Conservation (phyloP, 2,113 vertebrate species). For the Antigone vipio region DNA sequence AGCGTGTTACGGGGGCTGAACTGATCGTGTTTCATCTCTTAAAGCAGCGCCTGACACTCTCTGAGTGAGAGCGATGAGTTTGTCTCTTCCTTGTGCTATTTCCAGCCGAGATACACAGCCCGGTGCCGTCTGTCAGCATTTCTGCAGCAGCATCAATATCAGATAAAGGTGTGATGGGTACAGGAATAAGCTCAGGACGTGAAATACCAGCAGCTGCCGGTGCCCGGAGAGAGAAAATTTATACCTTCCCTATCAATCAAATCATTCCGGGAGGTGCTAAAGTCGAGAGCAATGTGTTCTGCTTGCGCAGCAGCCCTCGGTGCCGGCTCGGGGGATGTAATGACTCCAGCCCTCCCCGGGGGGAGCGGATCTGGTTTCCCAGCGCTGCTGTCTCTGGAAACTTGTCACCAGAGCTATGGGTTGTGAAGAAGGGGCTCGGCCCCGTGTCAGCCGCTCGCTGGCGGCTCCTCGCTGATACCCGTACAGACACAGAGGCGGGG, state of each 20-base stretch:
- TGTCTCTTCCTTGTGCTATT: background rate
- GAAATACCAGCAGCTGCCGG: background rate
- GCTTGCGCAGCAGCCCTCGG: rapidly evolving
- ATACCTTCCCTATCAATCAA: background rate
- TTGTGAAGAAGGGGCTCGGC: background rate
- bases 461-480: background rate
- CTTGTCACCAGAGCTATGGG: background rate
- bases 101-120: background rate
- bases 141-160: background rate
- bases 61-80: background rate
- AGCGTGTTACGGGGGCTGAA: background rate
- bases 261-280: background rate
- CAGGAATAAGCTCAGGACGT: background rate
- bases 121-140: background rate
- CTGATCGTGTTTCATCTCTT: rapidly evolving
- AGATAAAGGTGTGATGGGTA: background rate
- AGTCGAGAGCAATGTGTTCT: background rate
- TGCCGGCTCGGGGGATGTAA: background rate
- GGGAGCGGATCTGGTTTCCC: background rate
- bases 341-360: background rate
- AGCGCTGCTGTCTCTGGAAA: background rate
- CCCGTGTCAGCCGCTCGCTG: rapidly evolving
- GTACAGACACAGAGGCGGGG: background rate
- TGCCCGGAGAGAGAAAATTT: background rate
- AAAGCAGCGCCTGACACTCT: background rate